Base-by-base conservation (phyloP, 2,888 invertebrate genomes). In the Embidobia sp. region DNA sequence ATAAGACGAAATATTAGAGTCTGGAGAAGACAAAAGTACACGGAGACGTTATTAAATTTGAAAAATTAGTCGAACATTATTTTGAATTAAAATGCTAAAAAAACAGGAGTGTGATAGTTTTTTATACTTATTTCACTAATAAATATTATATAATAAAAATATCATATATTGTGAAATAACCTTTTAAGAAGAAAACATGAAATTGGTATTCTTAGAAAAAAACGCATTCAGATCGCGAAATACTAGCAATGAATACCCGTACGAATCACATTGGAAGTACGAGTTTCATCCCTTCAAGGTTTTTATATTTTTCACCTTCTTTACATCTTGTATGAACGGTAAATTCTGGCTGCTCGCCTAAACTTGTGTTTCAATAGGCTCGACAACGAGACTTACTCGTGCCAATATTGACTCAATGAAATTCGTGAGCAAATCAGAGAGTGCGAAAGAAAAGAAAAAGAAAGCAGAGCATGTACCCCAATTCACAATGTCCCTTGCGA, bases 331-430 rank as follows among this genome's bases (percentile, higher is more conserved):
- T 37, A 48, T 46, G 53, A 64, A 27, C 55, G 46, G 73, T 64
- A 44, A 73, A 59, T 73, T 48, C 64, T 42, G 57, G 26, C 53
- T 57, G 63, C 18, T 63, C 67, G 64, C 59, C 48, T 64, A 57
- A 73, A 64, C 72, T 57, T 55, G 57, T 75, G 67, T 75, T 75
- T 72, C 63, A 75, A 72, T 75, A 57, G 70, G 55, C 26, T 19
- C 46, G 40, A 46, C 48, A 55, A 53, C 63, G 66, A 72, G 67
- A 72, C 51, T 59, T 51, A 74, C 61, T 76, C 66, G 63, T 72
- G 63, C 72, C 75, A 78, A 78, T 78, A 78, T 78, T 78, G 75
- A 78, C 78, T 78, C 67, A 72, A 67, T 76, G 67, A 64, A 78
- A 72, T 67, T 72, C 59, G 75, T 55, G 75, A 75, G 72, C 63